These are phyloP conservation scores for Cephonodes hylas DNA, from an alignment of 2,888 invertebrate genomes.

Conservation along the genomic window DNA sequence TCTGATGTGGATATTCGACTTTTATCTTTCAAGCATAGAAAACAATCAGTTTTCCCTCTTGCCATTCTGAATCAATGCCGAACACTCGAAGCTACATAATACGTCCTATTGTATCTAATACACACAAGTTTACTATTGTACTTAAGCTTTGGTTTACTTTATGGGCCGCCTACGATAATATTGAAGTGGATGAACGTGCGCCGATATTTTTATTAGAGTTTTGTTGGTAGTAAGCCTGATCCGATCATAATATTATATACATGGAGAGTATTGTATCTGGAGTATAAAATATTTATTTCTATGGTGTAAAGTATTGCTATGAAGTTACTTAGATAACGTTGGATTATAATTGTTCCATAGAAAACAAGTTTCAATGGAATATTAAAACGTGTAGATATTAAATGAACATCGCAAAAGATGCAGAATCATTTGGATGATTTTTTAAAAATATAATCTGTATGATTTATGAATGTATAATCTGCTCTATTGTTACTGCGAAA, in stretches of 20 bases:
- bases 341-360: neutral
- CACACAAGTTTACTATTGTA: neutral
- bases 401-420: neutral
- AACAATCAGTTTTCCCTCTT: too few species aligned
- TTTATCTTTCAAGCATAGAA: too few species aligned
- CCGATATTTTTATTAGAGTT: neutral
- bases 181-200: neutral
- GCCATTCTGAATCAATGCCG: too few species aligned
- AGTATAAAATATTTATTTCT: neutral
- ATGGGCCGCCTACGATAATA: neutral
- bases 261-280: neutral
- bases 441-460: slow-evolving; percentile 1
- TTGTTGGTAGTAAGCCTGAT: neutral
- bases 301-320: neutral
- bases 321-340: neutral
- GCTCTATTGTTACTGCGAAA: slow-evolving; percentile 6
- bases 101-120: neutral
- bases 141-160: neutral
- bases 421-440: neutral
- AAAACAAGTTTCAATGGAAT: neutral
- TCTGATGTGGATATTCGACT: too few species aligned
- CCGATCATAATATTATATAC: neutral
- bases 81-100: neutral
- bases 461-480: slow-evolving; percentile 8
- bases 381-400: neutral